These are phyloP conservation scores for Magallana ariakensis DNA, from an alignment of 1,140 invertebrate genomes.

Conservation along the genomic window DNA sequence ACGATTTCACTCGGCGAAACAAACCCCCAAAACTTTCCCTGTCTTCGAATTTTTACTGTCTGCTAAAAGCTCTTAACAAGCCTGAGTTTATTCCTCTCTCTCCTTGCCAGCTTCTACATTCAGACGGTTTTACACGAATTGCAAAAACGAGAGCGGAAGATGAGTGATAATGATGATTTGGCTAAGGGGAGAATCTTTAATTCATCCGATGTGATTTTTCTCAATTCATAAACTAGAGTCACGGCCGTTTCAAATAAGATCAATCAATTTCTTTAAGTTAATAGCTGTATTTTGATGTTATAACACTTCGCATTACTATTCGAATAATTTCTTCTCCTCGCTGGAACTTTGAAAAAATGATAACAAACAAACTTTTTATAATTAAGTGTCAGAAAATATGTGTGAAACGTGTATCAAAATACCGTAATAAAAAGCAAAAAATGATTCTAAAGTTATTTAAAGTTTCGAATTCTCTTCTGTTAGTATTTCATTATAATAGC, in stretches of 20 bases:
- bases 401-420: too few relatives aligned
- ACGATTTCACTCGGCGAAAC: neutral
- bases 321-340: too few relatives aligned
- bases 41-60: neutral
- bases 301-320: too few relatives aligned
- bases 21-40: neutral
- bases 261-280: neutral
- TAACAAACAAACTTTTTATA: too few relatives aligned
- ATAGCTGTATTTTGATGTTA: too few relatives aligned
- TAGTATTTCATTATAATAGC: neutral
- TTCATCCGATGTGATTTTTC: slow-evolving; percentile 6
- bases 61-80: neutral
- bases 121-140: neutral
- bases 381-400: too few relatives aligned
- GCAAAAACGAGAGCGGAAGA: slow-evolving; percentile 1
- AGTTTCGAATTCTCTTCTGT: neutral
- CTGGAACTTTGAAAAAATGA: too few relatives aligned
- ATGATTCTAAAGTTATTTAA: too few relatives aligned
- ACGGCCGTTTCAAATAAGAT: neutral
- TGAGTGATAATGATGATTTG: slow-evolving; percentile 1
- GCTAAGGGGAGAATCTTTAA: slow-evolving; percentile 29
- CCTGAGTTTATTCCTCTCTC: neutral
- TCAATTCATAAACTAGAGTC: neutral
- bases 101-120: neutral
- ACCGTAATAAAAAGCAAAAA: too few relatives aligned